phyloP scores from a whole-genome alignment of 1,140 invertebrate genomes.

The Sesamia nonagrioides region DNA sequence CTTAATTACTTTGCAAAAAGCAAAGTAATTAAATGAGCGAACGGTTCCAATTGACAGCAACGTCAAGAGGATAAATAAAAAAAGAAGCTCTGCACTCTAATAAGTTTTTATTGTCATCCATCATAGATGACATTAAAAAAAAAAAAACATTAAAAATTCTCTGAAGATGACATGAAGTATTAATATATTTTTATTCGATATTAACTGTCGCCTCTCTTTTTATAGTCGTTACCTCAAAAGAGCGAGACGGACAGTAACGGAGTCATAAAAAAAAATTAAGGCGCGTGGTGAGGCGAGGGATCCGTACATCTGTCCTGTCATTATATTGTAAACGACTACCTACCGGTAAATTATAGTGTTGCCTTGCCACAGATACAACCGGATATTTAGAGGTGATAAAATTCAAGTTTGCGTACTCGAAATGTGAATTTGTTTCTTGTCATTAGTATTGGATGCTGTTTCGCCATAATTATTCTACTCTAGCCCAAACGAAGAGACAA shows the following conservation, averaged over 20 bases:
- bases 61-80: neutral
- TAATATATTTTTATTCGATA: slow-evolving; percentile 23
- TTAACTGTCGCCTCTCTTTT: slow-evolving; percentile 14
- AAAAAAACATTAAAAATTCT: neutral
- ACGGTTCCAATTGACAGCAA: slow-evolving; percentile 7
- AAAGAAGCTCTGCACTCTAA: too few relatives aligned
- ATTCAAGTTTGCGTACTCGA: neutral
- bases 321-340: slow-evolving; percentile 43
- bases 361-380: too few relatives aligned
- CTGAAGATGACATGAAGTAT: neutral
- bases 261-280: slow-evolving; percentile 56
- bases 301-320: slow-evolving; percentile 67
- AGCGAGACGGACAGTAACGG: slow-evolving; percentile 53
- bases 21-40: too few relatives aligned
- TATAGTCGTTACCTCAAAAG: slow-evolving; percentile 36
- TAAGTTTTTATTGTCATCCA: too few relatives aligned
- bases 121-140: neutral
- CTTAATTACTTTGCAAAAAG: too few relatives aligned
- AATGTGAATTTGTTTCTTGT: too few relatives aligned
- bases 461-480: too few relatives aligned
- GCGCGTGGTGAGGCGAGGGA: slow-evolving; percentile 58
- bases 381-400: neutral
- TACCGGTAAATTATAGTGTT: slow-evolving; percentile 19
- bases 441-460: too few relatives aligned
- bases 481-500: too few relatives aligned